Base-by-base conservation (phyloP, 2,888 invertebrate species). In the Chalcosyrphus nemorum region DNA sequence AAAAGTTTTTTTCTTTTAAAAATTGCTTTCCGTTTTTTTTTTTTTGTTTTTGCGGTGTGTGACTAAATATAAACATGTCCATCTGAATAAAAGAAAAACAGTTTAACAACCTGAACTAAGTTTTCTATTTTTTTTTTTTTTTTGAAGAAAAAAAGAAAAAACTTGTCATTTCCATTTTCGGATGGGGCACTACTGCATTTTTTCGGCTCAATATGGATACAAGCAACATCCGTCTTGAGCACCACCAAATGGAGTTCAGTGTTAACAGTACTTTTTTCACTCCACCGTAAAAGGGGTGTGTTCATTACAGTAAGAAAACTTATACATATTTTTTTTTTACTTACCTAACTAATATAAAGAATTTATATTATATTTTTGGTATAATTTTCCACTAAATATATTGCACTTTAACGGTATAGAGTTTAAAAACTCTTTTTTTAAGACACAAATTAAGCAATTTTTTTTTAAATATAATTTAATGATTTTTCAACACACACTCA, bases 271-370 rank as follows among this genome's bases (percentile, higher is more conserved):
- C 63, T 70, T 47, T 74, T 56, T 63, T 45, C 32, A 56, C 80
- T 43, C 52, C 52, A 52, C 57, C 65, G 24, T 65, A 72, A 82
- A 82, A 82, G 77, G 81, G 81, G 81, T 77, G 81, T 82, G 81
- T 77, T 82, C 81, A 50, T 56, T 61, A 61, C 15, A 59, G 50
- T 45, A 43, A 59, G 50, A 35, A 43, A 59, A 9, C 6, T 61
- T 70, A 32, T 68, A 45, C 32, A 35, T 70, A 21, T 56, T 70
- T 57, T 32, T 1, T 32, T 13, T 35, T 0, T 29, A 76, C 76
- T 76, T 76, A 76, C 76, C 76, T 76, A 76, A 68, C 59, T 68
- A 76, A 68, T 59, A 45, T 57, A 66, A 2, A n/a, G 24, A 19
- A 50, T 38, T 27, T 61, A 27, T 65, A 13, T 11, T n/a, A 13